phyloP scores from a whole-genome alignment of 2,888 invertebrate species.

The Andrena haemorrhoa region DNA sequence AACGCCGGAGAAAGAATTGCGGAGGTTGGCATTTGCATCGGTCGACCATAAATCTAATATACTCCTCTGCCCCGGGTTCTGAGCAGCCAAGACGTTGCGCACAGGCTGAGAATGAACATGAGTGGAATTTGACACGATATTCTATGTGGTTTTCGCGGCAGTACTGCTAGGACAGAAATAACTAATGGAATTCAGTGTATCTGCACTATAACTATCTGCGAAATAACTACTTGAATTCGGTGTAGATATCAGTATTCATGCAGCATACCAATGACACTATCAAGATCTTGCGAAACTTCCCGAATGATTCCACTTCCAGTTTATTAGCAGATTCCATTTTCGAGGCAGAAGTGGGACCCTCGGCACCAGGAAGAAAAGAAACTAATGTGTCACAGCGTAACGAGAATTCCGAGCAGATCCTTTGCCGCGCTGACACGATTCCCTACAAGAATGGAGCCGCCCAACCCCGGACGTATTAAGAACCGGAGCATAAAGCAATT shows the following conservation, averaged over 20 bases:
- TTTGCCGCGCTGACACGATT: conserved; percentile 33
- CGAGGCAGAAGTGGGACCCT: too few species aligned
- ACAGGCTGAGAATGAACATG: background rate
- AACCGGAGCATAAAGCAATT: conserved; percentile 70
- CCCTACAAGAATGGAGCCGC: conserved; percentile 10
- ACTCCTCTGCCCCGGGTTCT: conserved; percentile 16
- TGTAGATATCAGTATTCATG: too few species aligned
- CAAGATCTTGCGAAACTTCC: too few species aligned
- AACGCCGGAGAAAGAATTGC: conserved; percentile 47
- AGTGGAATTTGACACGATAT: background rate
- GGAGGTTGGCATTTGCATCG: conserved; percentile 50
- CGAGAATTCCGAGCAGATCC: background rate
- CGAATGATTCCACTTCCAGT: too few species aligned
- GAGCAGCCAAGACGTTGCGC: background rate
- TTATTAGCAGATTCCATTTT: too few species aligned
- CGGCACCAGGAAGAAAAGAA: background rate
- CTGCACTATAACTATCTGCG: too few species aligned
- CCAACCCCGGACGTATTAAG: conserved; percentile 57
- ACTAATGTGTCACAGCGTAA: background rate
- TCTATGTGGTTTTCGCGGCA: too few species aligned
- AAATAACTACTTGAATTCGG: too few species aligned
- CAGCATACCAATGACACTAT: too few species aligned
- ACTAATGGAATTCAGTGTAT: too few species aligned
- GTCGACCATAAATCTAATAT: conserved; percentile 55
- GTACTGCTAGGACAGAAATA: too few species aligned